These are phyloP conservation scores for Phaedon cochleariae DNA, from an alignment of 2,888 invertebrate genomes.

Conservation along the genomic window DNA sequence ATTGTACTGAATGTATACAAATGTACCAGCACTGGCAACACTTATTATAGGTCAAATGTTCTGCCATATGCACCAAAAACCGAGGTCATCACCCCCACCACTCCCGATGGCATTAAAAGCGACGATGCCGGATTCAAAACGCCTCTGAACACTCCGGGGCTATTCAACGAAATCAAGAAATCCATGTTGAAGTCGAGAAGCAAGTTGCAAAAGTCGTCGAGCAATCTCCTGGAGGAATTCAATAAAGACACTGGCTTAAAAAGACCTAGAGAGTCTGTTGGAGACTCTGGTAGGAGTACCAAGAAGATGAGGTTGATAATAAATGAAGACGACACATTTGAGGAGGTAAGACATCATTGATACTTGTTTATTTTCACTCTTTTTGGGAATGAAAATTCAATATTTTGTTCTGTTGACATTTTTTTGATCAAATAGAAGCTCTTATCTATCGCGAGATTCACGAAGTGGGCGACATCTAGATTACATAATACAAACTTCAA, in stretches of 20 bases:
- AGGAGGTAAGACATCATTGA: slow-evolving; percentile 14
- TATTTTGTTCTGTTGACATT: too few species aligned
- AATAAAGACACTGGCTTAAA: slow-evolving; percentile 23
- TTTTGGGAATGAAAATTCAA: neutral
- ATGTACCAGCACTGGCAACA: neutral
- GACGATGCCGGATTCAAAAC: slow-evolving; percentile 41
- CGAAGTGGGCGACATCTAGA: too few species aligned
- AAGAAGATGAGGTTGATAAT: slow-evolving; percentile 25
- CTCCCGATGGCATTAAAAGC: slow-evolving; percentile 18
- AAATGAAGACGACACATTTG: slow-evolving; percentile 10
- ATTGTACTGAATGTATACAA: neutral
- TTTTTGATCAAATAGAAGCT: too few species aligned
- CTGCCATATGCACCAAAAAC: slow-evolving; percentile 39
- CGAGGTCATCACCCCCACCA: slow-evolving; percentile 46
- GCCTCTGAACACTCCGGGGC: slow-evolving; percentile 43
- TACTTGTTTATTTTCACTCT: slow-evolving; percentile 32
- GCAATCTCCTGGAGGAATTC: slow-evolving; percentile 19
- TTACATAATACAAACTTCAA: too few species aligned
- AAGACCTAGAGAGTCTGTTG: slow-evolving; percentile 37
- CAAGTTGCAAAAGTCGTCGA: slow-evolving; percentile 5
- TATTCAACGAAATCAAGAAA: slow-evolving; percentile 43
- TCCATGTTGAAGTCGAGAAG: slow-evolving; percentile 39
- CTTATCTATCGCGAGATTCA: too few species aligned
- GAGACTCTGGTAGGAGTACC: slow-evolving; percentile 18
- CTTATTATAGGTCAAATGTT: slow-evolving; percentile 22